A percentile compares a stretch with the other conserved stretches of the same genome.
These are phyloP conservation scores for Coryphaenoides rupestris DNA, from an alignment of 2,113 vertebrate genomes.

Conservation along the genomic window DNA sequence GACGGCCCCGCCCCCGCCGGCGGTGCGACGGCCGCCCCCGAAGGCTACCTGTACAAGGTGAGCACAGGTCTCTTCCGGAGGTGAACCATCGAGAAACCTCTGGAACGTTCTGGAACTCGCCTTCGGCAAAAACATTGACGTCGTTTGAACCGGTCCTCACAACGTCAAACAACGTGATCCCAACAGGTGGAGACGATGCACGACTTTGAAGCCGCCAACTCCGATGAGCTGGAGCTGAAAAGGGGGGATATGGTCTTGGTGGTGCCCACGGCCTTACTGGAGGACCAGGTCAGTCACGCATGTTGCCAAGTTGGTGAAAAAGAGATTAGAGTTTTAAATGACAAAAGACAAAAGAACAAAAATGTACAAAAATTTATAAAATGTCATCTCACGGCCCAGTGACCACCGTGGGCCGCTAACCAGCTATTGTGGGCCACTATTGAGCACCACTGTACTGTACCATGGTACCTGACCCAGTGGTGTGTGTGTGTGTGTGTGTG, in stretches of 20 bases:
- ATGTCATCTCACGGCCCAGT: not conserved
- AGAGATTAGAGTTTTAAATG: not conserved
- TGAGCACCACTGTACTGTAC: not conserved
- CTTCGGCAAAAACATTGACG: too few species aligned
- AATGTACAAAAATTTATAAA: not conserved
- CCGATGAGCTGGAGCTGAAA: conserved; percentile 87
- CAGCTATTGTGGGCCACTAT: too few species aligned
- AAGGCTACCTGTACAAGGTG: conserved; percentile 88
- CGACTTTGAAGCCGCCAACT: conserved; percentile 93
- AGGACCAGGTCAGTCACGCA: conserved; percentile 84
- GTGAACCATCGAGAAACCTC: too few species aligned
- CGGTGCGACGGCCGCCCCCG: conserved; percentile 63
- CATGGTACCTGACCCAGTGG: not conserved
- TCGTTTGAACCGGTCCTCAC: too few species aligned
- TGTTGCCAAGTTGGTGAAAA: not conserved
- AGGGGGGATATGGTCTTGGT: conserved; percentile 88
- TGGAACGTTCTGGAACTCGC: too few species aligned
- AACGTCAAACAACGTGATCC: not conserved
- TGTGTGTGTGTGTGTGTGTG: not conserved
- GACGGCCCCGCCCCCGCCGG: conserved; percentile 47
- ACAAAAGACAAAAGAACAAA: not conserved
- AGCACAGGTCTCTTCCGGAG: not conserved
- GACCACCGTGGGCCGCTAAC: not conserved
- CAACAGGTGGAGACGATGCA: conserved; percentile 89
- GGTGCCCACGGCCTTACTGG: conserved; percentile 80